These are phyloP conservation scores for Phaetusa simplex DNA, from an alignment of 2,113 vertebrate genomes.

Conservation along the genomic window DNA sequence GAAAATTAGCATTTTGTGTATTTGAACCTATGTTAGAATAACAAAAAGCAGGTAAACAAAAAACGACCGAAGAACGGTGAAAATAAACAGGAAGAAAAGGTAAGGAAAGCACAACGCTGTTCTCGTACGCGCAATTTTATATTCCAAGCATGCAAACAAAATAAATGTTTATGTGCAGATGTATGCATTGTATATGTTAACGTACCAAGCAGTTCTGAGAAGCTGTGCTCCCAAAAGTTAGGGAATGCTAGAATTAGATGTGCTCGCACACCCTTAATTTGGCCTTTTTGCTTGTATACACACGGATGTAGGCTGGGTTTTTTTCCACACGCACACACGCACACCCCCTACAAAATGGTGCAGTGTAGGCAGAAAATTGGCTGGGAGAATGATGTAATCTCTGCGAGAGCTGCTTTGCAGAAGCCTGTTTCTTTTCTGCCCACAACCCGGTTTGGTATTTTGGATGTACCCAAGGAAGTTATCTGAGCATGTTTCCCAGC, in stretches of 20 bases:
- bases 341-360: not conserved
- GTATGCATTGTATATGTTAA: not conserved
- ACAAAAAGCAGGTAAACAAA: slow-evolving; percentile 32
- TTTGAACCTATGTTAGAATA: slow-evolving; percentile 11
- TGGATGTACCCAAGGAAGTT: slow-evolving; percentile 49
- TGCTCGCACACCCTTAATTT: not conserved
- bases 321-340: not conserved
- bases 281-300: not conserved
- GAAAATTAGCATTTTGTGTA: slow-evolving; percentile 41
- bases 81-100: not conserved
- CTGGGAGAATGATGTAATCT: slow-evolving; percentile 51
- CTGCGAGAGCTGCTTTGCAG: not conserved
- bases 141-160: slow-evolving; percentile 13
- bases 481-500: slow-evolving; percentile 26
- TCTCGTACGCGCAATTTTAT: not conserved
- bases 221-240: not conserved
- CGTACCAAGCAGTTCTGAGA: not conserved
- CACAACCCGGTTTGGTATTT: slow-evolving; percentile 40
- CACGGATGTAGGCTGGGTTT: not conserved
- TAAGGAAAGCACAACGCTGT: not conserved
- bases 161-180: not conserved
- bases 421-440: slow-evolving; percentile 12
- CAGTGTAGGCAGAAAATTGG: slow-evolving; percentile 43
- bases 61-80: slow-evolving; percentile 9
- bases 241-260: not conserved